These are phyloP conservation scores for Tribolium madens DNA, from an alignment of 1,140 invertebrate genomes.

Conservation along the genomic window DNA sequence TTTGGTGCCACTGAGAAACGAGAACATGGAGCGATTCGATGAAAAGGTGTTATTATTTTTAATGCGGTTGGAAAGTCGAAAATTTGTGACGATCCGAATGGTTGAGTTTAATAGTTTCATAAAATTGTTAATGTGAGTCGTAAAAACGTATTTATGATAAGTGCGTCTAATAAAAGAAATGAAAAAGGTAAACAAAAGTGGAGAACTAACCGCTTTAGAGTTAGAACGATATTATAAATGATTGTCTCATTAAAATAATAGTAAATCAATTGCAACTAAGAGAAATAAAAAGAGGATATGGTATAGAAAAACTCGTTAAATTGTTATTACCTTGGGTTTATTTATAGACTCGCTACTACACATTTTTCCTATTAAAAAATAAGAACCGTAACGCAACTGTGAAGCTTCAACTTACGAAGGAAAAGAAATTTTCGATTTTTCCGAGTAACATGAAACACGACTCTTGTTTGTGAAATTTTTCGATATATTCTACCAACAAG, in stretches of 20 bases:
- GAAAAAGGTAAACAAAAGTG: not conserved
- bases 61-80: not conserved
- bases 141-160: constrained; percentile 13
- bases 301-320: too few relatives aligned
- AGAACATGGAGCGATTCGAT: too few relatives aligned
- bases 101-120: not conserved
- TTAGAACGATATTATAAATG: not conserved
- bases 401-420: too few relatives aligned
- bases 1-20: not conserved
- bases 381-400: too few relatives aligned
- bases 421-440: too few relatives aligned
- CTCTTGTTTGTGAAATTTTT: too few relatives aligned
- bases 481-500: too few relatives aligned
- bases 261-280: not conserved
- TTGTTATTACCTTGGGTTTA: too few relatives aligned
- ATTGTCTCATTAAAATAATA: not conserved
- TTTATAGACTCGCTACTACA: too few relatives aligned
- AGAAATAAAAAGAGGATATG: not conserved
- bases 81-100: not conserved
- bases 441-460: too few relatives aligned
- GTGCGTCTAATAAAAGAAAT: not conserved
- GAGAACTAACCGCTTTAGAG: not conserved
- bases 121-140: constrained; percentile 6
- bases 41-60: too few relatives aligned
- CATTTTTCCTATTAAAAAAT: too few relatives aligned